These are phyloP conservation scores for Margaritifera margaritifera DNA, from an alignment of 2,888 invertebrate genomes.

Conservation along the genomic window DNA sequence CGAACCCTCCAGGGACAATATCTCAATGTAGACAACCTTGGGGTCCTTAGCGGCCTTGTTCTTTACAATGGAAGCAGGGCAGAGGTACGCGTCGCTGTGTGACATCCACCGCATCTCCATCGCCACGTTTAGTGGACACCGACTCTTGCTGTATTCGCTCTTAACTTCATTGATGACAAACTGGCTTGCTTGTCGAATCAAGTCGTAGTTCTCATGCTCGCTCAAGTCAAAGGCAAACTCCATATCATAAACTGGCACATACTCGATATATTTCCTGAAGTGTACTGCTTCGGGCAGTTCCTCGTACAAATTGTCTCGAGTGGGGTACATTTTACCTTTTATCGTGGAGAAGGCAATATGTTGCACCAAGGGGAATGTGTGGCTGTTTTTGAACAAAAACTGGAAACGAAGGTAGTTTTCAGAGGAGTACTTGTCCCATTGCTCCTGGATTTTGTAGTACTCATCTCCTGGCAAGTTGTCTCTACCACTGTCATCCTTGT, in stretches of 20 bases:
- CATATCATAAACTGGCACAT: slow-evolving; percentile 6
- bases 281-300: slow-evolving; percentile 15
- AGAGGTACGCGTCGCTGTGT: slow-evolving; percentile 9
- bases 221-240: slow-evolving; percentile 18
- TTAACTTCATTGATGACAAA: slow-evolving; percentile 12
- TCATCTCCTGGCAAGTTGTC: neutral
- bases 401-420: too few species aligned
- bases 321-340: slow-evolving; percentile 4
- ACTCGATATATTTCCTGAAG: slow-evolving; percentile 9
- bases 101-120: slow-evolving; percentile 16
- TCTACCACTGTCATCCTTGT: slow-evolving; percentile 2
- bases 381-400: too few species aligned
- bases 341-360: neutral
- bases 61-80: slow-evolving; percentile 7
- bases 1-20: slow-evolving; percentile 1
- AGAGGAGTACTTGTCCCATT: too few species aligned
- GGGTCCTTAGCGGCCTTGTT: slow-evolving; percentile 2
- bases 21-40: slow-evolving; percentile 12
- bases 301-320: neutral
- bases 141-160: slow-evolving; percentile 1
- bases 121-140: slow-evolving; percentile 9
- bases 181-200: slow-evolving; percentile 7
- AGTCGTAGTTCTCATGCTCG: slow-evolving; percentile 4
- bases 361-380: too few species aligned
- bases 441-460: too few species aligned